phyloP scores from a whole-genome alignment of 2,888 invertebrate species.

The Lasioglossum marginatum region DNA sequence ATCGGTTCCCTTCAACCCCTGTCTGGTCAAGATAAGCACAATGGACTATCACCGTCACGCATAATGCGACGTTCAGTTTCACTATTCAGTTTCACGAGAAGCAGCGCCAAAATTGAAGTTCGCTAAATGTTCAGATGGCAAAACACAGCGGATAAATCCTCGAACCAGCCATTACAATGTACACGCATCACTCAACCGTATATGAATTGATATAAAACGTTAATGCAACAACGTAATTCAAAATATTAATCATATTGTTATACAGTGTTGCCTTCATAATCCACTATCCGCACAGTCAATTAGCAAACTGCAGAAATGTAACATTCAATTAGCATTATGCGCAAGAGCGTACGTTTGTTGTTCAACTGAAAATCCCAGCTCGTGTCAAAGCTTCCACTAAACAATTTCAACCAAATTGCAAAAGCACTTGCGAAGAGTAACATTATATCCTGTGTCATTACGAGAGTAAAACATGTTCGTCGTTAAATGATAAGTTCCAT shows the following conservation, averaged over 20 bases:
- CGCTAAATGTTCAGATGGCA: neutral
- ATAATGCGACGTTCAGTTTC: neutral
- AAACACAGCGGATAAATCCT: neutral
- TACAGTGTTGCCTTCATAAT: neutral
- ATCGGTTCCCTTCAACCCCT: neutral
- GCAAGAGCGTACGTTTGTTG: neutral
- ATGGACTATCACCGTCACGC: too few species aligned
- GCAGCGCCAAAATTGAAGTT: neutral
- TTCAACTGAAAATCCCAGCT: neutral
- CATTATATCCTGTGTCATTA: neutral
- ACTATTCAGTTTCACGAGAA: too few species aligned
- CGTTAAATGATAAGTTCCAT: too few species aligned
- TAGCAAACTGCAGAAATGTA: neutral
- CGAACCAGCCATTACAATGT: conserved; percentile 2
- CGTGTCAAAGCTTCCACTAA: neutral
- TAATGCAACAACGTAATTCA: neutral
- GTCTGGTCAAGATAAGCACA: neutral
- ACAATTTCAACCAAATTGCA: neutral
- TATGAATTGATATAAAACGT: neutral
- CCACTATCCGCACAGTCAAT: neutral
- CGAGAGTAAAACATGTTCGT: neutral
- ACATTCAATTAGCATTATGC: neutral
- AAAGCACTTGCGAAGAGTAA: neutral
- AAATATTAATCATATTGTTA: neutral
- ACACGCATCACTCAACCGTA: neutral